Evolutionary conservation across 2,113 vertebrate genomes (phyloP), one percentile per base, ranked within the genome.

Genomic region (Sphaerodactylus townsendi): DNA sequence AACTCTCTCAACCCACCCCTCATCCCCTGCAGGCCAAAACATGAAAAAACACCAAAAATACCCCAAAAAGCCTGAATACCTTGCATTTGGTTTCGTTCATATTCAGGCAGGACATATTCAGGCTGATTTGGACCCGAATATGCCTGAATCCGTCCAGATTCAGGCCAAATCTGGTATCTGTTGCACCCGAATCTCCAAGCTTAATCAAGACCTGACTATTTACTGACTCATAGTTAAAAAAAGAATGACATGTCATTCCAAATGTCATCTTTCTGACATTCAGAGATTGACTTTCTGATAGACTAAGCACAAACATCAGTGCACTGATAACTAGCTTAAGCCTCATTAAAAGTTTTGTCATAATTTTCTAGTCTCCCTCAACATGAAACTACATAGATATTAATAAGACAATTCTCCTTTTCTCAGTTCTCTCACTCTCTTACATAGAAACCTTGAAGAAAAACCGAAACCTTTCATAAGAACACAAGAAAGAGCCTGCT

Each of bases 221-320:
- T 81, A 82, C 64, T 85, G 56, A 14, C 78, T 86, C 41, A 80
- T 69, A n/a, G 65, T 56, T 78, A 37, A 44, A 68, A 75, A 74
- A 41, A 87, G 74, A 89, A 73, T 73, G 25, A 44, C 25, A 56
- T 5, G 1, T 2, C 14, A 83, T 56, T 48, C 33, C 82, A 39
- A 77, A 92, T n/a, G 88, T 33, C 44, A 83, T 7, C 46, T 39
- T 90, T 83, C 69, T 88, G 64, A 81, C 21, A 66, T 25, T 77
- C 1, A 1, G 46, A 69, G 88, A 21, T 9, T 35, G 41, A 15
- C 25, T 64, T 87, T 83, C 35, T 37, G 69, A 76, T 25, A 28
- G 48, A 7, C 71, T 7, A 21, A 83, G 64, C 1, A 68, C 65
- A 90, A 81, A 71, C 37, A 71, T 10, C 0, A 0, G 11, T 68